Base-by-base conservation (phyloP, 1,140 invertebrate genomes). In the Sesamia nonagrioides region DNA sequence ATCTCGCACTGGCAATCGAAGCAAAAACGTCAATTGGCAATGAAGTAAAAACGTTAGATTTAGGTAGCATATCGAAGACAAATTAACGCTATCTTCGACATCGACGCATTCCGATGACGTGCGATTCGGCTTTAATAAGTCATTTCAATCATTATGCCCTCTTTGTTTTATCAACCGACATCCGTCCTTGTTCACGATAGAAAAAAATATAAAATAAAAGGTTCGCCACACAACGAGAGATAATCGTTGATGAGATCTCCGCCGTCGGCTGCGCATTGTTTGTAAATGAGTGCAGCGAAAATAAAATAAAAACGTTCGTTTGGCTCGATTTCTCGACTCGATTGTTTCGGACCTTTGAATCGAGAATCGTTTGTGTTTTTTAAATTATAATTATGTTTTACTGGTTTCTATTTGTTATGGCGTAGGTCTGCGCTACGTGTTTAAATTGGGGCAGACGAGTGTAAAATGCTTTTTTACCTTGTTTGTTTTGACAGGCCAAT, bases 181-280 rank as follows among this genome's bases (percentile, higher is more conserved):
- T 77, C 66, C 60, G 40, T 80, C 77, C 80, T 63, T 77, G 71
- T 80, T 78, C 52, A 68, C 35, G 40, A 52, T 27, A 77, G 48
- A 78, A 82, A 79, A 78, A 78, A 77, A 78, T 68, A 80, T 40
- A 77, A 78, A 78, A 84, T 63, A 81, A 85, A 81, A 78, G 75
- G 69, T 72, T 66, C 73, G 56, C 72, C 66, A 61, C 77, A 76
- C 72, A 71, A 63, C 69, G 68, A 83, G 75, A 86, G 81, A 86
- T 84, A 84, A 88, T 88, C 86, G 80, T 66, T 79, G 86, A 88
- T 86, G 84, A 80, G 82, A 88, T 88, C 86, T 84, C 74, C 21
- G 54, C 72, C 56, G 71, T 77, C 66, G 78, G 79, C 79, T 82
- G 81, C 79, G 81, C 80, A 88, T 88, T 88, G 86, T 88, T 88